Evolutionary conservation across 2,113 vertebrate species (phyloP), one percentile per base, ranked within the genome.

Genomic region (Promerops cafer): DNA sequence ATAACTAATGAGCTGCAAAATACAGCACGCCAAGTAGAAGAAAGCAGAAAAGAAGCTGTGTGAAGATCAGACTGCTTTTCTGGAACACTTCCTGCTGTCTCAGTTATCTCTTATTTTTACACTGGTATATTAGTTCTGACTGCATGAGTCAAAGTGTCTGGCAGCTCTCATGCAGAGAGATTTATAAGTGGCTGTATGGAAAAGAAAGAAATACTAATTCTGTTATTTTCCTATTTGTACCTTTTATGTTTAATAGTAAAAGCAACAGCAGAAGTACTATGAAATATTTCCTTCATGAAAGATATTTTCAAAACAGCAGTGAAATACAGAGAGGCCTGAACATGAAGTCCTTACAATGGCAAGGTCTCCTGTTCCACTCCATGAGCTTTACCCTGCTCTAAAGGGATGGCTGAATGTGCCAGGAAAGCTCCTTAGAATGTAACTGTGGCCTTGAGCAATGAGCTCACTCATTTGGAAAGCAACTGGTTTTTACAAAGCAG

Each of bases 1-100:
- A 89, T 45, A 93, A 63, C 63, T 89, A 93, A 87, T 83, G 84
- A 97, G 74, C 91, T 91, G 83, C 66, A 96, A 94, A 97, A 85
- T 89, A 78, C 42, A 87, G 87, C 52, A 60, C 78, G 93, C 93
- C 66, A 95, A 94, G 39, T 91, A 91, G 66, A 95, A 96, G 95
- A 79, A 89, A 81, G 68, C 63, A 87, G 57, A 76, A 91, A 93
- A 96, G 83, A 81, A 96, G 87, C 90, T 92, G 54, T 90, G 90
- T 89, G 83, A 93, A 88, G 93, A 93, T 96, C 88, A 93, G 79
- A 56, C 66, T 83, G 88, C 85, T 94, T 93, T 80, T 87, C 77
- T 81, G 76, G 49, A 96, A 83, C 87, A 42, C 56, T 92, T 95
- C 89, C 50, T 95, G 57, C 87, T 75, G 54, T 89, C 82, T 94